phyloP scores from a whole-genome alignment of 2,113 vertebrate species.

The Diadophis punctatus region DNA sequence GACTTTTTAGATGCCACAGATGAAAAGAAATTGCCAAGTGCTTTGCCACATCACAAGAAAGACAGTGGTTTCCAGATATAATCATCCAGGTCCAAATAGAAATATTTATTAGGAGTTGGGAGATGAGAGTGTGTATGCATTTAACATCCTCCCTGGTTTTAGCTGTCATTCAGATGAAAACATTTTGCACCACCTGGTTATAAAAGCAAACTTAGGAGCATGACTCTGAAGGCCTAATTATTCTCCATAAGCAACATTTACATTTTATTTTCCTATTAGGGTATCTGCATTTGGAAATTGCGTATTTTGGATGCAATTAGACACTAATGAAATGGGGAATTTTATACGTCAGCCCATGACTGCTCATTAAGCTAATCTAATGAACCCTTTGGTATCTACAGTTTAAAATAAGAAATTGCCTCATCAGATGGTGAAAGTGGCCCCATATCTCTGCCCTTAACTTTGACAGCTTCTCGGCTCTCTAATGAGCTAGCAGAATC shows the following conservation, averaged over 20 bases:
- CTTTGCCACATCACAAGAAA: conserved; percentile 19
- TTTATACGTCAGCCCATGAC: conserved; percentile 28
- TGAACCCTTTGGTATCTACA: conserved; percentile 35
- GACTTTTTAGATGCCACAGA: conserved; percentile 25
- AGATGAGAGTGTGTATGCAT: neutral
- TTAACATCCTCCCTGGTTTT: neutral
- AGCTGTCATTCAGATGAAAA: conserved; percentile 19
- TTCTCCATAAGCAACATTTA: conserved; percentile 16
- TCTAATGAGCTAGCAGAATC: conserved; percentile 48
- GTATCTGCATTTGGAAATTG: conserved; percentile 9
- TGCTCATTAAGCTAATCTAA: conserved; percentile 46
- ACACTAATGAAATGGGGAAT: conserved; percentile 24
- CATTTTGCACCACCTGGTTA: conserved; percentile 8
- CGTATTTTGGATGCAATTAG: conserved; percentile 34
- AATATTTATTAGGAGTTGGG: conserved; percentile 21
- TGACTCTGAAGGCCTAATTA: conserved; percentile 14
- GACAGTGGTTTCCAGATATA: conserved; percentile 10
- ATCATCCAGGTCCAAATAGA: neutral
- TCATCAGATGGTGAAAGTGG: conserved; percentile 33
- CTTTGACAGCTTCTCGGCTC: conserved; percentile 12
- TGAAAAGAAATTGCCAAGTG: conserved; percentile 11
- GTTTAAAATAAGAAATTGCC: conserved; percentile 43
- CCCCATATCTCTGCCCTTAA: conserved; percentile 44
- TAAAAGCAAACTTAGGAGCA: neutral
- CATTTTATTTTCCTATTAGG: conserved; percentile 22